These are phyloP conservation scores for Oncorhynchus keta DNA, from an alignment of 2,113 vertebrate species.

Conservation along the genomic window DNA sequence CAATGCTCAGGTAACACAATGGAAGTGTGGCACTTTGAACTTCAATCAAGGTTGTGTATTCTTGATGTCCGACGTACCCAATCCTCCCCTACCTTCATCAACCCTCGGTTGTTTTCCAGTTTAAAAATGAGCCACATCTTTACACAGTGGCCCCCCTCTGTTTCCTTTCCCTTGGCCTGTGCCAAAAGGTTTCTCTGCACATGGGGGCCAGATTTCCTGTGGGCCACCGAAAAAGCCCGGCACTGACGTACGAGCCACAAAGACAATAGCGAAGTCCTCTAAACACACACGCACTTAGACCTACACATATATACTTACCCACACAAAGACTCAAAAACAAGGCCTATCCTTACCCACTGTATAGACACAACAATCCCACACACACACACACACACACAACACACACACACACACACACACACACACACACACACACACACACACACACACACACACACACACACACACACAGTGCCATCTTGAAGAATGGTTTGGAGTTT, in stretches of 20 bases:
- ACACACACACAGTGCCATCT: conserved; percentile 32
- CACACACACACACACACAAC: conserved; percentile 1
- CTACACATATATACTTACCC: conserved; percentile 27
- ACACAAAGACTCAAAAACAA: conserved; percentile 36
- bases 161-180: conserved; percentile 75
- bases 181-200: conserved; percentile 80
- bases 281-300: conserved; percentile 67
- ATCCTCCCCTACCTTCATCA: conserved; percentile 23
- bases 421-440: conserved; percentile 1
- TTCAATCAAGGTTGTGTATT: conserved; percentile 53
- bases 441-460: conserved; percentile 2
- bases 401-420: conserved; percentile 4
- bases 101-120: conserved; percentile 72
- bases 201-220: conserved; percentile 78
- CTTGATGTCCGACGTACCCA: conserved; percentile 35
- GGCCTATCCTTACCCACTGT: background rate
- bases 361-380: conserved; percentile 13
- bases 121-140: conserved; percentile 73
- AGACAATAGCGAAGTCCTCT: conserved; percentile 73
- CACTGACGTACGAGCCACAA: conserved; percentile 70
- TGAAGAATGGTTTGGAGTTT: conserved; percentile 16
- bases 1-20: conserved; percentile 54
- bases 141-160: conserved; percentile 36
- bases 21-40: conserved; percentile 27
- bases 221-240: conserved; percentile 68